Evolutionary conservation across 92 coral and sea anemone species (phyloP).

Genomic region (Zoanthus gigantus): DNA sequence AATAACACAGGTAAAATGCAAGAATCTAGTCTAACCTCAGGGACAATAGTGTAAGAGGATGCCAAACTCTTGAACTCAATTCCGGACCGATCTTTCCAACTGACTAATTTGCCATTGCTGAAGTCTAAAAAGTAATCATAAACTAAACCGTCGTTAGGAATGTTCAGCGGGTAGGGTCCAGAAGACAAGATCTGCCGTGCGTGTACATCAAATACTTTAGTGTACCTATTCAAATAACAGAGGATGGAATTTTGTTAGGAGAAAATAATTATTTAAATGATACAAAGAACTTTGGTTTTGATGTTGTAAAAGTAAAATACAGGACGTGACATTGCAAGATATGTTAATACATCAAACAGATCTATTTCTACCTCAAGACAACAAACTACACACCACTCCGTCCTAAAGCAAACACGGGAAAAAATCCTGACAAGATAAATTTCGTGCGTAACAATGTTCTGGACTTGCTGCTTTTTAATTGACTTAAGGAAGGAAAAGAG

Average conservation of each 20-base stretch:
- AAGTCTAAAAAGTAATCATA: constrained; percentile 93
- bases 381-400: too few species aligned
- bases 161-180: constrained; percentile 88
- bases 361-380: too few species aligned
- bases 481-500: too few species aligned
- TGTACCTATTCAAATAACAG: constrained; percentile 57
- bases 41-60: constrained; percentile 86
- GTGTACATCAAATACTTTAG: constrained; percentile 79
- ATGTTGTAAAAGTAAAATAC: too few species aligned
- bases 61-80: constrained; percentile 84
- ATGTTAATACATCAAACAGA: too few species aligned
- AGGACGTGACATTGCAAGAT: too few species aligned
- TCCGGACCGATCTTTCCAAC: constrained; percentile 91
- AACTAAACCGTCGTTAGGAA: constrained; percentile 90
- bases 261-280: not conserved
- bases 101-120: constrained; percentile 79
- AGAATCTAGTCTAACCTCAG: constrained; percentile 75
- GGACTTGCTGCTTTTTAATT: too few species aligned
- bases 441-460: too few species aligned
- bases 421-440: too few species aligned
- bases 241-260: not conserved
- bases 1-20: too few species aligned
- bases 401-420: too few species aligned
- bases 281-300: too few species aligned
- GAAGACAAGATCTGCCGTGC: constrained; percentile 83